Evolutionary conservation across 2,113 vertebrate genomes (phyloP), one percentile per base, ranked within the genome.

Genomic region (Scomber japonicus): DNA sequence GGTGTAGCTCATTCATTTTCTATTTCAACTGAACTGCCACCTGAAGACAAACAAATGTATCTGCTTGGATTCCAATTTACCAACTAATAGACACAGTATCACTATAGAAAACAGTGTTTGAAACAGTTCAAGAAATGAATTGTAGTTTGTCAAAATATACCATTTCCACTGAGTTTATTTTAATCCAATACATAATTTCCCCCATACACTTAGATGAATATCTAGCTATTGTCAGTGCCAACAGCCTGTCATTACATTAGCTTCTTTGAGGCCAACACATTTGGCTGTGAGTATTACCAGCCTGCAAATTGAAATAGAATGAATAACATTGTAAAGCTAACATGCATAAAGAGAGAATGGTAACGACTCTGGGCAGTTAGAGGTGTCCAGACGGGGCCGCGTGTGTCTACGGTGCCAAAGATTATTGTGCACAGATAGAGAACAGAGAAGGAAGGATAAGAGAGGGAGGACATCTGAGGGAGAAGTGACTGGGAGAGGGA

Each of bases 391-490:
- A 83, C 13, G 40, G 40, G 68, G 54, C 27, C 4, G 3, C 69
- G 73, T 44, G 3, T 45, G 54, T 61, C 65, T 15, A 1, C 11
- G 31, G 35, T 49, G 69, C 24, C 71, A 59, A 78, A 65, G 31
- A 56, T 79, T 54, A 75, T 9, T 48, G 53, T 48, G 50, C 53
- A 27, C 55, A 40, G 46, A 66, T 24, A 48, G 57, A 54, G 19
- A 53, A 2, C 10, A 63, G 51, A 30, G 2, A 19, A 53, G 3
- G 65, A 48, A 57, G 44, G 31, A 66, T 27, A 27, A 70, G 24
- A 51, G 24, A 68, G 59, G 11, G n/a, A 81, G 81, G 15, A 69
- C 24, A 21, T 82, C 63, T 62, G 56, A 66, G 57, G 35, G 21
- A 57, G 21, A 54, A 76, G 60, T 63, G 40, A 76, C 27, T 35